A percentile compares a stretch with the other conserved stretches of the same genome.
These are phyloP conservation scores for Bombus pascuorum DNA, from an alignment of 1,140 invertebrate species.

Conservation along the genomic window DNA sequence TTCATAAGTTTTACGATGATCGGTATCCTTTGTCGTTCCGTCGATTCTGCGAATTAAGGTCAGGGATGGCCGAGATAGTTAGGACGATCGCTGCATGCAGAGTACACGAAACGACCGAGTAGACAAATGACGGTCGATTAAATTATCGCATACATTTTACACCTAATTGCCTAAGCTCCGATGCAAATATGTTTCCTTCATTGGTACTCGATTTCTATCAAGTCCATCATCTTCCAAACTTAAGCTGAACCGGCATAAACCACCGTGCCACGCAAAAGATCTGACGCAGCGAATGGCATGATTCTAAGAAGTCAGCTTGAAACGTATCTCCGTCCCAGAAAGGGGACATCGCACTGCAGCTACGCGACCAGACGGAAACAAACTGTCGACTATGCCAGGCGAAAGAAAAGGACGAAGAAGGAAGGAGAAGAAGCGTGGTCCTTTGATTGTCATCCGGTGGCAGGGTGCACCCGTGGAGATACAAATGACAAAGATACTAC, in stretches of 20 bases:
- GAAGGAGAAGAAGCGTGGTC: slow-evolving; percentile 25
- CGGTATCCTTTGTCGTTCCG: not conserved
- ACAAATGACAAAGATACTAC: slow-evolving; percentile 79
- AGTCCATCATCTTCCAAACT: too few relatives aligned
- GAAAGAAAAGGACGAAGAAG: too few relatives aligned
- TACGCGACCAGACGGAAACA: slow-evolving; percentile 18
- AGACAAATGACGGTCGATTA: too few relatives aligned
- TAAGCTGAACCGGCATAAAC: not conserved
- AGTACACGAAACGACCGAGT: too few relatives aligned
- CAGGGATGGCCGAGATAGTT: not conserved
- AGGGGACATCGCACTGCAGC: slow-evolving; percentile 29
- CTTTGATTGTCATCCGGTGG: slow-evolving; percentile 71
- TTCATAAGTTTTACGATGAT: not conserved
- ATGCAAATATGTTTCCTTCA: too few relatives aligned
- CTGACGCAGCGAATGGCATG: not conserved
- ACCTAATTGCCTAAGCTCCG: too few relatives aligned
- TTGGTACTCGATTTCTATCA: not conserved
- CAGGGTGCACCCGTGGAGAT: slow-evolving; percentile 74
- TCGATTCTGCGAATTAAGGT: not conserved
- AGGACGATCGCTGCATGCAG: not conserved
- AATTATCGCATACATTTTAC: too few relatives aligned
- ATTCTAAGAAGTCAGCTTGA: slow-evolving; percentile 40
- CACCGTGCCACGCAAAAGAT: not conserved
- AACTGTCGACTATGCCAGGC: not conserved
- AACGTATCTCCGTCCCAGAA: slow-evolving; percentile 47